Evolutionary conservation across 2,797 vertebrate genomes (phyloP).

Genomic region (Notolepis coatsorum): DNA sequence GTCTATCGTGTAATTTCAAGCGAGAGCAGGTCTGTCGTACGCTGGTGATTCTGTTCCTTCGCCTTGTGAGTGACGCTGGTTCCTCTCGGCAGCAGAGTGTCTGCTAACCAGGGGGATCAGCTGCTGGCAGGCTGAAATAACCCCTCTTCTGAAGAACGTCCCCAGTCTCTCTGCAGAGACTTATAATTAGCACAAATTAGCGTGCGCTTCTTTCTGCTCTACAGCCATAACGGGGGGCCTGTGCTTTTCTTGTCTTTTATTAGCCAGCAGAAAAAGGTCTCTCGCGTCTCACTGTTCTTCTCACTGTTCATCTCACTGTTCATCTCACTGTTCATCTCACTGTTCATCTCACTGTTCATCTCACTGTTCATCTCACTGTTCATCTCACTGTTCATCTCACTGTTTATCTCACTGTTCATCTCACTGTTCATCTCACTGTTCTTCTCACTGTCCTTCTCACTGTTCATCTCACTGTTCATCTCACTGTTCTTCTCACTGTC

Average conservation of each 20-base stretch:
- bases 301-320: too few relatives aligned
- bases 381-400: too few relatives aligned
- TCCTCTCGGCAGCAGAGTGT: not conserved
- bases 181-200: constrained; percentile 42
- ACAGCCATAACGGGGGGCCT: constrained; percentile 9
- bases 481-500: too few relatives aligned
- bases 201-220: constrained; percentile 6
- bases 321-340: too few relatives aligned
- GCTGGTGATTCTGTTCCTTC: not conserved
- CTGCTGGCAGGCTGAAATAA: constrained; percentile 20
- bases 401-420: too few relatives aligned
- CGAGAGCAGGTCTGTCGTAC: too few relatives aligned
- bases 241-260: not conserved
- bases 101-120: not conserved
- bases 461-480: too few relatives aligned
- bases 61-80: not conserved
- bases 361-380: too few relatives aligned
- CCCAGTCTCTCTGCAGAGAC: constrained; percentile 22
- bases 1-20: too few relatives aligned
- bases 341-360: too few relatives aligned
- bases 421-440: too few relatives aligned
- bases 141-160: not conserved
- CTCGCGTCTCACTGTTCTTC: constrained; percentile 10
- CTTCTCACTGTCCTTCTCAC: too few relatives aligned
- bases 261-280: not conserved